These are phyloP conservation scores for Oceanites oceanicus DNA, from an alignment of 2,113 vertebrate species.

Conservation along the genomic window DNA sequence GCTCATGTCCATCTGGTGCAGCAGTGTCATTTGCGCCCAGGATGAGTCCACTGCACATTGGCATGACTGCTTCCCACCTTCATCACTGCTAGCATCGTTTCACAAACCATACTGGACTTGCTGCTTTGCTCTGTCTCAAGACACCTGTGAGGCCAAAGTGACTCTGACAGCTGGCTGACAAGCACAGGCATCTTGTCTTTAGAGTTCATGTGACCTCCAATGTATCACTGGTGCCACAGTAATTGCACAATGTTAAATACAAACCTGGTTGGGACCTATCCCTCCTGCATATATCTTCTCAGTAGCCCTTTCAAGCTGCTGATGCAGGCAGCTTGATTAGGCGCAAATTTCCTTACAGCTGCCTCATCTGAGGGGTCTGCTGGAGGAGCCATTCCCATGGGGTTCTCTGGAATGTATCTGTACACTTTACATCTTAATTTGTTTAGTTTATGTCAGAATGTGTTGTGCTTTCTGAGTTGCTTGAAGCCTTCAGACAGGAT, in stretches of 20 bases:
- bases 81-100: neutral
- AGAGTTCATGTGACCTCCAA: neutral
- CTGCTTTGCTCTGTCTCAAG: neutral
- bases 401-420: neutral
- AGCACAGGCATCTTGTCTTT: neutral
- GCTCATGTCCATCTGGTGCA: neutral
- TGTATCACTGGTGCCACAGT: neutral
- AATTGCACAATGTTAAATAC: neutral
- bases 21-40: rapidly evolving
- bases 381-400: neutral
- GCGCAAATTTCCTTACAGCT: neutral
- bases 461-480: neutral
- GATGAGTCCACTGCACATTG: neutral
- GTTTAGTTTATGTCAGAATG: neutral
- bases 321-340: neutral
- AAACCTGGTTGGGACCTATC: neutral
- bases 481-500: neutral
- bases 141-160: neutral
- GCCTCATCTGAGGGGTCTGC: neutral
- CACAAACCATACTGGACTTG: neutral
- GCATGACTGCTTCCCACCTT: neutral
- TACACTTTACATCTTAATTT: neutral
- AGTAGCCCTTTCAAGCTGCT: neutral
- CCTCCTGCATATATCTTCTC: neutral
- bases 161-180: neutral